A percentile compares a stretch with the other conserved stretches of the same genome.
Conservation (phyloP, 1,140 invertebrate genomes). For the Batillaria attramentaria region DNA sequence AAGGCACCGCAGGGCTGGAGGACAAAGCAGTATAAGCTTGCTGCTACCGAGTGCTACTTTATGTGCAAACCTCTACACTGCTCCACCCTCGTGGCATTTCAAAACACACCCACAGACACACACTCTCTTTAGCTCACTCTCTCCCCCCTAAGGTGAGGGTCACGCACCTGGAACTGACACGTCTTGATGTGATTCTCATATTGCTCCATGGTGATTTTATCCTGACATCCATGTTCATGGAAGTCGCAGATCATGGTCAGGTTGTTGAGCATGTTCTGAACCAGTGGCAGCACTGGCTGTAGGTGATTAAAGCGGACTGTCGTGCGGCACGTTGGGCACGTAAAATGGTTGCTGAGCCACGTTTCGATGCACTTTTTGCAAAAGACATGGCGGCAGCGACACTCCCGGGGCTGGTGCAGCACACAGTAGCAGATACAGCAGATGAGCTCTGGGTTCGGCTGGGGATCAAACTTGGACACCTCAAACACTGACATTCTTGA, state of each 20-base stretch:
- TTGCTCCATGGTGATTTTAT: slow-evolving; percentile 46
- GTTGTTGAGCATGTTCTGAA: slow-evolving; percentile 65
- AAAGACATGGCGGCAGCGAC: slow-evolving; percentile 66
- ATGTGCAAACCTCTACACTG: too few species aligned
- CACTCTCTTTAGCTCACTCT: too few species aligned
- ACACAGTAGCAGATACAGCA: slow-evolving; percentile 67
- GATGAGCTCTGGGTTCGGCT: slow-evolving; percentile 62
- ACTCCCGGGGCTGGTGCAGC: slow-evolving; percentile 58
- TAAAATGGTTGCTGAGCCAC: slow-evolving; percentile 53
- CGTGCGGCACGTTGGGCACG: slow-evolving; percentile 62
- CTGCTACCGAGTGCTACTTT: too few species aligned
- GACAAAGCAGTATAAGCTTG: too few species aligned
- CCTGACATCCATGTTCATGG: slow-evolving; percentile 50
- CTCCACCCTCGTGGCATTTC: too few species aligned
- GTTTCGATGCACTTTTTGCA: slow-evolving; percentile 62
- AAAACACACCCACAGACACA: too few species aligned
- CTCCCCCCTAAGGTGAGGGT: too few species aligned
- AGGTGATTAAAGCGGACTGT: slow-evolving; percentile 42
- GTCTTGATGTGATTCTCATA: slow-evolving; percentile 48
- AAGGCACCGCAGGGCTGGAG: too few species aligned
- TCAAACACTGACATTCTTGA: too few species aligned
- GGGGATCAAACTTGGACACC: slow-evolving; percentile 59
- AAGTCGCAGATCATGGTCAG: slow-evolving; percentile 55
- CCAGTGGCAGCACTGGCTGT: slow-evolving; percentile 60
- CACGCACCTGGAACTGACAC: too few species aligned